These are phyloP conservation scores for Choloepus hoffmanni DNA, from an alignment of 2,113 vertebrate species.

Conservation along the genomic window DNA sequence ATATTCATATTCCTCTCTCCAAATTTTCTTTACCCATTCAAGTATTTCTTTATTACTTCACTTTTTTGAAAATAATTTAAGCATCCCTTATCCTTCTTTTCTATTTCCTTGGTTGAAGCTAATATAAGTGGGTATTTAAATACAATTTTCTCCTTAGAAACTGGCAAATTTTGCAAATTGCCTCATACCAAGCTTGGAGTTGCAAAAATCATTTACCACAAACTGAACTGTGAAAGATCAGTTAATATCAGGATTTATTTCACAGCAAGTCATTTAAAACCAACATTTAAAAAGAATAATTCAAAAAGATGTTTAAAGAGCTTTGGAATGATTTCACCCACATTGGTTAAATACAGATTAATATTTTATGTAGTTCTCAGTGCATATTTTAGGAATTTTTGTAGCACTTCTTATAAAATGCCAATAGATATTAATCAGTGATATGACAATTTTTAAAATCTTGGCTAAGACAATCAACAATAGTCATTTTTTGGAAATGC, in stretches of 20 bases:
- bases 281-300: not conserved
- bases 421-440: slow-evolving; percentile 22
- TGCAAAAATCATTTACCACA: not conserved
- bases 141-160: slow-evolving; percentile 37
- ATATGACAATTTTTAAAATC: slow-evolving; percentile 18
- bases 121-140: not conserved
- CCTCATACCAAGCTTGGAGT: not conserved
- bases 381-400: slow-evolving; percentile 41
- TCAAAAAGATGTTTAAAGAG: not conserved
- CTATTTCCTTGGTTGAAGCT: not conserved
- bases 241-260: not conserved
- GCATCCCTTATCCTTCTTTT: not conserved
- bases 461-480: not conserved
- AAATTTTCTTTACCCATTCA: slow-evolving; percentile 4
- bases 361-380: slow-evolving; percentile 23
- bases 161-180: slow-evolving; percentile 9
- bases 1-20: not conserved
- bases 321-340: not conserved
- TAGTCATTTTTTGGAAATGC: not conserved
- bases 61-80: slow-evolving; percentile 49
- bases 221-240: slow-evolving; percentile 16
- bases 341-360: not conserved
- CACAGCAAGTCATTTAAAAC: slow-evolving; percentile 34
- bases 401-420: slow-evolving; percentile 24
- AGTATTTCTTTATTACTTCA: not conserved